Percentiles rank a stretch among this genome's conserved stretches.
Evolutionary conservation across 2,888 invertebrate species (phyloP).

Genomic region (Prosapia bicincta): DNA sequence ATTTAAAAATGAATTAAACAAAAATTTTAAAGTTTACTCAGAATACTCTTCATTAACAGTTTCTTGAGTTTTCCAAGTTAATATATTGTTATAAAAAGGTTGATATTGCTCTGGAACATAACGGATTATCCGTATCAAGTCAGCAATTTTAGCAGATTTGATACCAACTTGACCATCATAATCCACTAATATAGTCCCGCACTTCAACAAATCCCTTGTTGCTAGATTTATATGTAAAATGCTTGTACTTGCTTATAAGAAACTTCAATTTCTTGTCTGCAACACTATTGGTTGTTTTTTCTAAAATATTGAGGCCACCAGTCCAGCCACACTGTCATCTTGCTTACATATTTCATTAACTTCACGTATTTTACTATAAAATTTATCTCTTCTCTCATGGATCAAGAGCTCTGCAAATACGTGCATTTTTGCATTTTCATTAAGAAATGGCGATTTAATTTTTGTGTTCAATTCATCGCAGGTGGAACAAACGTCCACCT

Average conservation of each 20-base stretch:
- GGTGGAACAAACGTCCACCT: constrained; percentile 15
- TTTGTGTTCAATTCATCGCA: constrained; percentile 12
- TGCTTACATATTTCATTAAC: constrained; percentile 28
- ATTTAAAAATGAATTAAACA: too few relatives aligned
- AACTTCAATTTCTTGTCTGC: too few relatives aligned
- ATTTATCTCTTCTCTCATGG: constrained; percentile 20
- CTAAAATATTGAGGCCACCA: background rate
- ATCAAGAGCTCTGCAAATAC: constrained; percentile 4
- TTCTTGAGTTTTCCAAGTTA: background rate
- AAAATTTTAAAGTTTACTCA: background rate
- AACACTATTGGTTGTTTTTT: background rate
- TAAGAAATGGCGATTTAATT: constrained; percentile 10
- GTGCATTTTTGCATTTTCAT: constrained; percentile 6
- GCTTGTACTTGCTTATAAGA: too few relatives aligned
- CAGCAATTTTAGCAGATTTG: background rate
- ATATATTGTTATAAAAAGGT: background rate
- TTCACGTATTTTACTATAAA: constrained; percentile 24
- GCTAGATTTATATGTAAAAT: too few relatives aligned
- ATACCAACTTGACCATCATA: too few relatives aligned
- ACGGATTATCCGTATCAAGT: background rate
- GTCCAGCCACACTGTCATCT: background rate
- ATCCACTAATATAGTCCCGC: background rate
- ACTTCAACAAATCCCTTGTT: too few relatives aligned
- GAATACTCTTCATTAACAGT: background rate
- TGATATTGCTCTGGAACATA: too few relatives aligned